Percentiles rank a stretch among this genome's conserved stretches.
Evolutionary conservation across 2,888 invertebrate species (phyloP).

Genomic region (Glaucopsyche alexis): DNA sequence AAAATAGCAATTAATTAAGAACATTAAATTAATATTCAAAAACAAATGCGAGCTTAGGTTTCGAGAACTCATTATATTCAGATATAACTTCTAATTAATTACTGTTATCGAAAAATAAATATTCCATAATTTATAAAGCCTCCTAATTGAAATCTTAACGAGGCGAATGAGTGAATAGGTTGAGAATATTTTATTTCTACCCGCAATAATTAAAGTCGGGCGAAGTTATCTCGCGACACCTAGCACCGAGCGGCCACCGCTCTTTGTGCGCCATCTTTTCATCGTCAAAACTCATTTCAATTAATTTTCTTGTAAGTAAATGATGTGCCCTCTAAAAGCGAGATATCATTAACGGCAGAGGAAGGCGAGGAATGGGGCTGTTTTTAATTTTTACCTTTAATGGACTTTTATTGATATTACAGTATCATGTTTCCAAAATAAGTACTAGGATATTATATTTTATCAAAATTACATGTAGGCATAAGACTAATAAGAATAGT

Average conservation of each 20-base stretch:
- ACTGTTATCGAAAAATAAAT: constrained; percentile 33
- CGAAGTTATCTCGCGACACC: constrained; percentile 79
- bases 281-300: constrained; percentile 79
- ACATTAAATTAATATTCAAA: neutral
- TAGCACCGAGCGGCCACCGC: constrained; percentile 69
- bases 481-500: too few relatives aligned
- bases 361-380: constrained; percentile 39
- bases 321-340: constrained; percentile 76
- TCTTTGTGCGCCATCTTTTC: constrained; percentile 76
- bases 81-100: constrained; percentile 32
- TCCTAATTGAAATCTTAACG: constrained; percentile 63
- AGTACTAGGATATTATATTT: too few relatives aligned
- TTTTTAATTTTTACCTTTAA: constrained; percentile 20
- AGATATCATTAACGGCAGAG: constrained; percentile 74
- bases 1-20: constrained; percentile 15
- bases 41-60: constrained; percentile 3
- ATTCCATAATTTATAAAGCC: constrained; percentile 48
- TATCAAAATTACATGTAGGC: too few relatives aligned
- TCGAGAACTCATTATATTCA: constrained; percentile 21
- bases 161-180: constrained; percentile 57
- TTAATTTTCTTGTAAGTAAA: constrained; percentile 79
- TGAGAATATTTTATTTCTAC: constrained; percentile 64
- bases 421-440: neutral
- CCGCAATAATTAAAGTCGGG: constrained; percentile 74
- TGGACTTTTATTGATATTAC: constrained; percentile 8